Conservation (phyloP, 2,797 vertebrate species). For the Cyprinella venusta region DNA sequence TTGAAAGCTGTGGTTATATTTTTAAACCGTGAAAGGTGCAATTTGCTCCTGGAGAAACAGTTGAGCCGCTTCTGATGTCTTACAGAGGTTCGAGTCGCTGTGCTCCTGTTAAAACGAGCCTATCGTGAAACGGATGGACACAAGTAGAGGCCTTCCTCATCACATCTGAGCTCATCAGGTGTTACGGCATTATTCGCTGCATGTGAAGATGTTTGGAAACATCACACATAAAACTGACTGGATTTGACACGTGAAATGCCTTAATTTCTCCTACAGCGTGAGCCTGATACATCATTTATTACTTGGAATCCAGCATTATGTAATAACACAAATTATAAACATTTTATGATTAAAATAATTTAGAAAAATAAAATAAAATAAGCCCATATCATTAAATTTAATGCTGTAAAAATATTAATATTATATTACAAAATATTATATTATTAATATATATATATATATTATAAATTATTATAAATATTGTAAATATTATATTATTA, state of each 20-base stretch:
- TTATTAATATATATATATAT: too few relatives aligned
- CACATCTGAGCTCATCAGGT: not conserved
- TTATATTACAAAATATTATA: too few relatives aligned
- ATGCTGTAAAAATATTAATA: not conserved
- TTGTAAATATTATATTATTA: too few relatives aligned
- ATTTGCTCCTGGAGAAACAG: constrained; percentile 9
- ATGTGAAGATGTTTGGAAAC: not conserved
- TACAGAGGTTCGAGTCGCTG: not conserved
- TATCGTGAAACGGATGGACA: too few relatives aligned
- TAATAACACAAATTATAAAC: not conserved
- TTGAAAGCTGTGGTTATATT: constrained; percentile 28
- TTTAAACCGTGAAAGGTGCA: constrained; percentile 34
- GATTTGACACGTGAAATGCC: not conserved
- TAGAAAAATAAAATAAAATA: not conserved
- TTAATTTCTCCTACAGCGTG: not conserved
- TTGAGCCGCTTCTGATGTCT: not conserved
- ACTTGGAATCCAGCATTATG: not conserved
- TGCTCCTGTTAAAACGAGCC: not conserved
- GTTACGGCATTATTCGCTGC: not conserved
- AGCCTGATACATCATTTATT: not conserved
- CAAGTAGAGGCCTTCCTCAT: not conserved
- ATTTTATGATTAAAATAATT: not conserved
- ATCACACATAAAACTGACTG: not conserved
- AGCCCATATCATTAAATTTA: not conserved
- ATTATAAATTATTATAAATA: too few relatives aligned